Evolutionary conservation across 2,888 invertebrate species (phyloP).

Genomic region (Gastracanthus pulcherrimus): DNA sequence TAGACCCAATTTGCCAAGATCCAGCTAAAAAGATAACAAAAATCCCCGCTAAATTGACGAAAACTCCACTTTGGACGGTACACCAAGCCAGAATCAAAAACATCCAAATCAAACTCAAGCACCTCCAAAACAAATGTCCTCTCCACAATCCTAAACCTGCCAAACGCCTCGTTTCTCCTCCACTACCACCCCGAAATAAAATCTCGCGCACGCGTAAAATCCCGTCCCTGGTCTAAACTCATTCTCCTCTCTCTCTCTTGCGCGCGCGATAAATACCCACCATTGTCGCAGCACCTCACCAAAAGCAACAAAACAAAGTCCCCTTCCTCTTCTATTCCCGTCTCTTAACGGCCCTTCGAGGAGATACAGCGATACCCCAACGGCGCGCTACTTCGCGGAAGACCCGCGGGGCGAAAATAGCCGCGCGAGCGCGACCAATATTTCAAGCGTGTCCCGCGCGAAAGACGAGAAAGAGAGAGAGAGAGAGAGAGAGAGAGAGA

Average conservation of each 20-base stretch:
- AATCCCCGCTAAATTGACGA: no score
- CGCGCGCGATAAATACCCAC: background rate
- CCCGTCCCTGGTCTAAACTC: conserved; percentile 22
- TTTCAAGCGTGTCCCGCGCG: conserved; percentile 19
- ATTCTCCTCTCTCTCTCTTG: background rate
- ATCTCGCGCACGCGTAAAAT: background rate
- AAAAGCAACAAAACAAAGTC: background rate
- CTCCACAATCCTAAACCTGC: background rate
- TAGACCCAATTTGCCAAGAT: no score
- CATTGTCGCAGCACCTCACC: conserved; percentile 16
- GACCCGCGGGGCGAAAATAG: conserved; percentile 8
- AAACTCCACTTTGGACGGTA: no score
- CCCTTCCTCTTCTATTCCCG: conserved; percentile 13
- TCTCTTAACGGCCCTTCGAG: conserved; percentile 17
- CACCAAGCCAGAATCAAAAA: no score
- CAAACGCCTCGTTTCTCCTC: background rate
- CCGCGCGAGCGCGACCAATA: conserved; percentile 13
- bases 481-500: conserved; percentile 18
- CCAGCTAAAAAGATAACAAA: no score
- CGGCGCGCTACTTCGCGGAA: background rate
- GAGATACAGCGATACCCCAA: background rate
- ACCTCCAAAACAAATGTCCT: background rate
- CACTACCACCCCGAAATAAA: background rate
- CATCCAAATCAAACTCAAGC: no score
- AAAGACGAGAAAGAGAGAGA: conserved; percentile 44